Evolutionary conservation across 2,113 vertebrate species (phyloP), one percentile per base, ranked within the genome.

Genomic region (Lagopus leucura): DNA sequence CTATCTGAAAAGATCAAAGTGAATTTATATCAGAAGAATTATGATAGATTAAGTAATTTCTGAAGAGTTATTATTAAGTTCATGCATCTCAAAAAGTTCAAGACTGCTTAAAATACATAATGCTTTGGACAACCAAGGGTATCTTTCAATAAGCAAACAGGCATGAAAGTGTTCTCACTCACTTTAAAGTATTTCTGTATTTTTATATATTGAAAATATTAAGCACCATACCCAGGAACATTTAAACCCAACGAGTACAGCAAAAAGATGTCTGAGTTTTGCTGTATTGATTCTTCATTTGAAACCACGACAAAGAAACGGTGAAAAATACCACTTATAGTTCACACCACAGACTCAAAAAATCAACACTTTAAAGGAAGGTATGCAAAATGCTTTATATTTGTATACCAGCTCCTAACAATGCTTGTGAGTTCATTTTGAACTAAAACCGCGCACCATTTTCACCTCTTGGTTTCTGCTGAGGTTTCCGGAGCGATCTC

Each of bases 371-470:
- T 36, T 38, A 20, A 15, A 48, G 61, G 50, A 45, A 6, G 21
- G 55, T 10, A 28, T 5, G 38, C 3, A 27, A 17, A 74, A 17
- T 2, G 40, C 8, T 13, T 36, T 42, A 34, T 22, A 27, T 19
- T 36, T 61, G 1, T 13, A 54, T 55, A 67, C 5, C 34, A 47
- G 42, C n/a, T 66, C 36, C 58, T 91, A n/a, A 47, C 14, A 69
- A 32, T 0, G 45, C 36, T 66, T 19, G 54, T 55, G 50, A 52
- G n/a, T 27, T 25, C 84, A 60, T 0, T 50, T 67, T 21, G 69
- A 70, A 25, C 76, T 52, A 36, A n/a, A 52, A 28, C 91, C 15
- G 36, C 87, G 1, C 94, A 98, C 98, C 98, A 96, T 97, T 97
- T 88, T 80, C 97, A 78, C 86, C 50, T 84, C 90, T 80, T 48